These are phyloP conservation scores for Salminus brasiliensis DNA, from an alignment of 2,113 vertebrate genomes.

Conservation along the genomic window DNA sequence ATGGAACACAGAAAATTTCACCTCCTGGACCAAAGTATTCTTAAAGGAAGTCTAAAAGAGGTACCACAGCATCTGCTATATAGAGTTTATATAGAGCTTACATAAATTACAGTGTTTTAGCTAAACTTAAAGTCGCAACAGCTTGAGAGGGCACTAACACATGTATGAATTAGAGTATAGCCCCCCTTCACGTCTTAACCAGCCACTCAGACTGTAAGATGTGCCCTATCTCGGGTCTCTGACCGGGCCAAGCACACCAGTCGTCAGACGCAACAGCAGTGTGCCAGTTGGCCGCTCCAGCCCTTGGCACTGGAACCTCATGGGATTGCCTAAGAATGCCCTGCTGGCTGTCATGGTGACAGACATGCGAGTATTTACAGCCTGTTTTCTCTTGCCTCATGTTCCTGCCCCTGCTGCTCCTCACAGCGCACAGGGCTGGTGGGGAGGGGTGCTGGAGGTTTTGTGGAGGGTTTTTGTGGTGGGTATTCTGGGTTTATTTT, in stretches of 20 bases:
- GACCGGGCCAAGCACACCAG: constrained; percentile 28
- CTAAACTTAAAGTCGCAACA: background rate
- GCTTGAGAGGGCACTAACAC: background rate
- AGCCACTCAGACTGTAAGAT: background rate
- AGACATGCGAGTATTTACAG: constrained; percentile 57
- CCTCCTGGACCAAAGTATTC: background rate
- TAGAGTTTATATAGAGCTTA: background rate
- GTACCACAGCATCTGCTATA: background rate
- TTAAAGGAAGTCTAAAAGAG: background rate
- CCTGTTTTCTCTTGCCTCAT: constrained; percentile 54
- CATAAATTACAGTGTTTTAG: background rate
- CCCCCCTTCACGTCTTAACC: too few relatives aligned
- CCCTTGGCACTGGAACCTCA: constrained; percentile 53
- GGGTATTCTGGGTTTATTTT: constrained; percentile 49
- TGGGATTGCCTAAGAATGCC: constrained; percentile 54
- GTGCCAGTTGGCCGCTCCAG: constrained; percentile 48
- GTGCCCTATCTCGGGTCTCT: constrained; percentile 12
- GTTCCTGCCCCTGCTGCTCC: constrained; percentile 49
- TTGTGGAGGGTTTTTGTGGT: constrained; percentile 32
- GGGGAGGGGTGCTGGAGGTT: constrained; percentile 37
- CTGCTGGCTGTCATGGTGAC: constrained; percentile 54
- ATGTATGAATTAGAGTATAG: background rate
- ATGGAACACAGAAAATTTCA: background rate
- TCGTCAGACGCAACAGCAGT: constrained; percentile 31
- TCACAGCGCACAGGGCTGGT: constrained; percentile 27